These are phyloP conservation scores for Acanthopagrus latus DNA, from an alignment of 2,797 vertebrate genomes.

Conservation along the genomic window DNA sequence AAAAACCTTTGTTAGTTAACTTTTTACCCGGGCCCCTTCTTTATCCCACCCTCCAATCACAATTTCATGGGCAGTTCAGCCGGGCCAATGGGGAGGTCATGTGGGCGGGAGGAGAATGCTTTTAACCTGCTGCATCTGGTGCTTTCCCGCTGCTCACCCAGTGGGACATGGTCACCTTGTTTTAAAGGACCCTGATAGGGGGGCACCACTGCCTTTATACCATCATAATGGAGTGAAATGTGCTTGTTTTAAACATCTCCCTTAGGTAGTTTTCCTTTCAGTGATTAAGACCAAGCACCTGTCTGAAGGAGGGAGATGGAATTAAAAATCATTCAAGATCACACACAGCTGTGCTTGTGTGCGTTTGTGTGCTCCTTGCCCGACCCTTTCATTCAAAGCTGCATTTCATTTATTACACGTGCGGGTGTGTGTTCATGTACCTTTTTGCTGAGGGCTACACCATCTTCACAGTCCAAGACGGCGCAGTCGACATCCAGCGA, in stretches of 20 bases:
- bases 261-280: constrained; percentile 84
- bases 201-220: constrained; percentile 80
- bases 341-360: constrained; percentile 43
- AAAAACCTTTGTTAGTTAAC: constrained; percentile 87
- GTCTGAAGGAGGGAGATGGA: constrained; percentile 66
- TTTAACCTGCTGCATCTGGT: constrained; percentile 90
- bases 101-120: constrained; percentile 87
- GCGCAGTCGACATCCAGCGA: constrained; percentile 93
- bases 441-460: constrained; percentile 96
- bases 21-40: constrained; percentile 77
- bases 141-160: constrained; percentile 86
- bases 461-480: constrained; percentile 98
- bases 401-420: constrained; percentile 30
- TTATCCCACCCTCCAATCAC: constrained; percentile 85
- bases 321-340: constrained; percentile 53
- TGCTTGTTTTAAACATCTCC: constrained; percentile 85
- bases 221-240: constrained; percentile 83
- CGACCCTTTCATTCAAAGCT: constrained; percentile 3
- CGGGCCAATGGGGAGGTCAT: constrained; percentile 82
- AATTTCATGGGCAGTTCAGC: constrained; percentile 86
- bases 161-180: constrained; percentile 89
- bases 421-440: constrained; percentile 77
- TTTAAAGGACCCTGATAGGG: constrained; percentile 84
- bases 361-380: constrained; percentile 15
- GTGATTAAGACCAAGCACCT: constrained; percentile 83